Base-by-base conservation (phyloP, 1,140 invertebrate genomes). In the Eumeta japonica region DNA sequence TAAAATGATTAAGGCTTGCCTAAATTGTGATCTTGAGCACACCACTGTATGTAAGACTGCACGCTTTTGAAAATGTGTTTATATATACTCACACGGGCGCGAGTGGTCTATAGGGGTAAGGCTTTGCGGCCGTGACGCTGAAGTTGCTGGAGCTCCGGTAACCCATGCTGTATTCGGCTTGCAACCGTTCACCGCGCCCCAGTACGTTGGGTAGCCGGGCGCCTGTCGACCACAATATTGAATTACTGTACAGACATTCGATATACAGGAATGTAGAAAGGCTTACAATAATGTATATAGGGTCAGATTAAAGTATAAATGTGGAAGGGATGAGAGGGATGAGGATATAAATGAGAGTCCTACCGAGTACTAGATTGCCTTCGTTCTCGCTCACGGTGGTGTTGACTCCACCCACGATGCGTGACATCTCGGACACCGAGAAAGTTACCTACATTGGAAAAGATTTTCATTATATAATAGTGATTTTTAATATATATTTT, bases 351-450 rank as follows among this genome's bases (percentile, higher is more conserved):
- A n/a, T n/a, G n/a, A n/a, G n/a, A n/a, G n/a, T n/a, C n/a, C n/a
- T 27, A 76, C 84, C 83, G 12, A 91, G 68, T 9, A 86, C 76
- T 18, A 94, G 48, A 16, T 87, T 86, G 5, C 87, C 90, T 62
- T 93, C 90, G 65, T 94, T 94, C 48, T 90, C 89, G 16, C 88
- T 89, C 37, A 93, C 83, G 41, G 85, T 79, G 0, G 90, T 92
- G 46, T 84, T 89, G 20, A 93, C 77, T n/a, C 86, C 86, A 9
- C 90, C 91, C 28, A 82, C 81, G 16, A 92, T 53, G 16, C 87
- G 62, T 31, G 83, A 83, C 35, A 85, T 52, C 73, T 94, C 92
- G 39, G 80, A 76, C 10, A 94, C 89, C 43, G 83, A 79, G 62
- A 92, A 94, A 10, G 87, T 90, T 3, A 95, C 83, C 85, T 89